Base-by-base conservation (phyloP, 2,113 vertebrate species). In the Scopus umbretta region DNA sequence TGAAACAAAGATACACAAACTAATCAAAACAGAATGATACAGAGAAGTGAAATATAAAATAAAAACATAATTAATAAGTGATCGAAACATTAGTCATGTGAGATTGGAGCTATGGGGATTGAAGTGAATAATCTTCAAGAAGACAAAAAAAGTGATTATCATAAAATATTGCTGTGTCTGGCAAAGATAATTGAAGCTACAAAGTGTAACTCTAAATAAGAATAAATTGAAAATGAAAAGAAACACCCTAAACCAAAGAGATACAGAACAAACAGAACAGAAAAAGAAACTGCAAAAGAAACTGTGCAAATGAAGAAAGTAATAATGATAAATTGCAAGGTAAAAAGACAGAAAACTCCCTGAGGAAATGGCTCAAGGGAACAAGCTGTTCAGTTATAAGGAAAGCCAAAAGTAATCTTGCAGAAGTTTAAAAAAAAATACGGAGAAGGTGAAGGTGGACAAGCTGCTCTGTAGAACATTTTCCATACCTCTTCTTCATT, bases 261-360 rank as follows among this genome's bases (percentile, higher is more conserved):
- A 86, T 47, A 76, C 9, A 68, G 36, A 90, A 73, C 16, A 86
- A 79, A 79, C 30, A 47, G 27, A 95, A 80, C 5, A 94, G 76
- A 87, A 97, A 59, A 84, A 80, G 34, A 87, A 93, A 95, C 18
- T 86, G 73, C 29, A 70, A 71, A 78, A 90, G 61, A 79, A 90
- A 61, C 43, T 20, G 38, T 63, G 52, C 5, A 32, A 91, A 86
- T 56, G 32, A 52, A 88, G 56, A 79, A 88, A 88, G 22, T 52
- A 78, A 83, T 91, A 80, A 80, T 63, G 86, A 92, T 80, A 86
- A 93, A 91, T 40, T 14, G 25, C 71, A 92, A 85, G 38, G 55
- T 32, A 74, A 94, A 91, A 73, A 85, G 78, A 43, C 12, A 58
- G 42, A 91, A 94, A 94, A 90, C 6, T 78, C 43, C 70, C 73